Evolutionary conservation across 1,140 invertebrate species (phyloP).

Genomic region (Delia radicum): DNA sequence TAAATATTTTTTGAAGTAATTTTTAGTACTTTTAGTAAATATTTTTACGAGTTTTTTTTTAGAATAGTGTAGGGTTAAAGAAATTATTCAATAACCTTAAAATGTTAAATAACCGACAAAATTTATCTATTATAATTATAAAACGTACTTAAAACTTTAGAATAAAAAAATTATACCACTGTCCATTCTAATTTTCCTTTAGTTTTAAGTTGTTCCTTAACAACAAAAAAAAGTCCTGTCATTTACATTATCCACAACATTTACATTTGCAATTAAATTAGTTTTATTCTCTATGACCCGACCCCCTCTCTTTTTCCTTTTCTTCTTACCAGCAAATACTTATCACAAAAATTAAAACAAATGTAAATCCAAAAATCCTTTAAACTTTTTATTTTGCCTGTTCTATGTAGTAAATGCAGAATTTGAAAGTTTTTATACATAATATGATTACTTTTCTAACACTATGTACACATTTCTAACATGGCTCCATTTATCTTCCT

Average conservation of each 20-base stretch:
- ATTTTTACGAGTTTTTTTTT: too few relatives aligned
- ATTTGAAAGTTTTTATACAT: constrained; percentile 8
- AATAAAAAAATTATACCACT: too few relatives aligned
- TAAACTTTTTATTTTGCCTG: background rate
- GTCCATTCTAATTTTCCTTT: too few relatives aligned
- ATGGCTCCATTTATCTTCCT: background rate
- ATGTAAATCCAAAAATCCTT: constrained; percentile 22
- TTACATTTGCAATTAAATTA: constrained; percentile 23
- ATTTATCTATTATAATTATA: too few relatives aligned
- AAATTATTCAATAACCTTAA: too few relatives aligned
- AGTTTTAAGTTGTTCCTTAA: too few relatives aligned
- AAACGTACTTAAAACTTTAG: too few relatives aligned
- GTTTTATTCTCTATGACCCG: background rate
- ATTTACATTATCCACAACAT: constrained; percentile 20
- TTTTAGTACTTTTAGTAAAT: too few relatives aligned
- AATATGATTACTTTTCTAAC: constrained; percentile 20
- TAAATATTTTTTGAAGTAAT: too few relatives aligned
- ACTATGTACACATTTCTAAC: background rate
- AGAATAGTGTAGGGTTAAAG: too few relatives aligned
- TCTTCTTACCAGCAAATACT: background rate
- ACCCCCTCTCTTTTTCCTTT: background rate
- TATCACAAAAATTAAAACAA: constrained; percentile 16
- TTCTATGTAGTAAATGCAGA: background rate
- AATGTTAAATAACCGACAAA: too few relatives aligned
- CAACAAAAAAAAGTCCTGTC: background rate